Base-by-base conservation (phyloP, 2,113 vertebrate genomes). In the Redunca redunca region DNA sequence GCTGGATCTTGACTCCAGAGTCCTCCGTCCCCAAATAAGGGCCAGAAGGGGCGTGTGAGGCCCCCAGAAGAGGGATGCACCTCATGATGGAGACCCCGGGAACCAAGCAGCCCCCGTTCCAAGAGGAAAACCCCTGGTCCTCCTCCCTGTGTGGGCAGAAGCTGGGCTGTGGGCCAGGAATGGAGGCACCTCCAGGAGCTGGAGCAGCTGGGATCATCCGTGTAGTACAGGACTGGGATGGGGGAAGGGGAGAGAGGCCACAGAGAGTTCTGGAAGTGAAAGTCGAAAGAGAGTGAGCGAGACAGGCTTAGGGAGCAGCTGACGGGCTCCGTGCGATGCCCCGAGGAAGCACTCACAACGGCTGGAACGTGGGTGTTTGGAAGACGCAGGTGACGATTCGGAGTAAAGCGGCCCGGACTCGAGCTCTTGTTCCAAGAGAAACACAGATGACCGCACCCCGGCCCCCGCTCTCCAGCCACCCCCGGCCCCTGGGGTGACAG, bases 401-500 rank as follows among this genome's bases (percentile, higher is more conserved):
- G 55, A 19, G 48, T 23, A 7, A 13, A 80, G 46, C 19, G 0
- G 71, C 8, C 2, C 30, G n/a, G 71, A 4, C 11, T 12, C 9
- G 0, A 23, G 53, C 55, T 43, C 46, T n/a, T 16, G 6, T 6
- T 43, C 85, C 2, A 13, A 23, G 48, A 52, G 48, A 28, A 17
- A 16, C 84, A n/a, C 48, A 7, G 36, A n/a, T 1, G 0, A 3
- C 21, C 1, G 30, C 23, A 17, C 4, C 28, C 85, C 2, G 25
- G 13, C 13, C 28, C 48, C 1, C 2, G 3, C 25, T 46, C 71
- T 46, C 52, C 71, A 33, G n/a, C 46, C 71, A 33, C 92, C 46
- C 8, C 36, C 10, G 9, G 0, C 5, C 9, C 55, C 28, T n/a
- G 30, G 55, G 1, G 0, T 7, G 26, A 25, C 16, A 36, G 17